Evolutionary conservation across 2,888 invertebrate species (phyloP).

Genomic region (Xanthia togata): DNA sequence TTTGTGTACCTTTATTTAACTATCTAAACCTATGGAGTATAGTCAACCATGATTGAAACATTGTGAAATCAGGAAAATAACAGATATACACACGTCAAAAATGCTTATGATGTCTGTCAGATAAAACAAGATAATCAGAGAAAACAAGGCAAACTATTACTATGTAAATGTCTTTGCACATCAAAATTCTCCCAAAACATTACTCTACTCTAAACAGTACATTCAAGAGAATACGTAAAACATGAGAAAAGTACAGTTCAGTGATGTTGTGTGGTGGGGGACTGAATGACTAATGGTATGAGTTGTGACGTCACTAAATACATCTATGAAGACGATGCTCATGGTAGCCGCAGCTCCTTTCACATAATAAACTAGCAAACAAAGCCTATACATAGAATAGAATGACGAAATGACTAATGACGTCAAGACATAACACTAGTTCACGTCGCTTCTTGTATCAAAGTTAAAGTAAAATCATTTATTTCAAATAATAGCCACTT

Average conservation of each 20-base stretch:
- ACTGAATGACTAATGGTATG: not conserved
- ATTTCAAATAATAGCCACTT: too few species aligned
- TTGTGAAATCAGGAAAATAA: not conserved
- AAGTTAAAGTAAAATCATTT: too few species aligned
- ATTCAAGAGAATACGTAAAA: not conserved
- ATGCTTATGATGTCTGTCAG: not conserved
- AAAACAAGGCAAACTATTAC: not conserved
- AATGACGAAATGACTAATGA: not conserved
- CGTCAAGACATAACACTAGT: not conserved
- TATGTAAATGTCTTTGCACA: not conserved
- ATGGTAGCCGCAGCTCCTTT: not conserved
- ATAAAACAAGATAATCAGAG: not conserved
- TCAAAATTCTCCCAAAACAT: not conserved
- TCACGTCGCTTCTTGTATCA: not conserved
- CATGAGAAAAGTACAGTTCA: not conserved
- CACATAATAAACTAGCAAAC: not conserved
- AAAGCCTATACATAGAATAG: conserved; percentile 2
- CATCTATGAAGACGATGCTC: not conserved
- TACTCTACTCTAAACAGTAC: not conserved
- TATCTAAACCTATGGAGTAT: too few species aligned
- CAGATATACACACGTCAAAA: conserved; percentile 9
- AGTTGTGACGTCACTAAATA: not conserved
- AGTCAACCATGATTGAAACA: not conserved
- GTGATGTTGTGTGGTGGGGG: not conserved
- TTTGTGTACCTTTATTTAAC: too few species aligned